Conservation (phyloP, 2,113 vertebrate genomes). For the Spheniscus mendiculus region DNA sequence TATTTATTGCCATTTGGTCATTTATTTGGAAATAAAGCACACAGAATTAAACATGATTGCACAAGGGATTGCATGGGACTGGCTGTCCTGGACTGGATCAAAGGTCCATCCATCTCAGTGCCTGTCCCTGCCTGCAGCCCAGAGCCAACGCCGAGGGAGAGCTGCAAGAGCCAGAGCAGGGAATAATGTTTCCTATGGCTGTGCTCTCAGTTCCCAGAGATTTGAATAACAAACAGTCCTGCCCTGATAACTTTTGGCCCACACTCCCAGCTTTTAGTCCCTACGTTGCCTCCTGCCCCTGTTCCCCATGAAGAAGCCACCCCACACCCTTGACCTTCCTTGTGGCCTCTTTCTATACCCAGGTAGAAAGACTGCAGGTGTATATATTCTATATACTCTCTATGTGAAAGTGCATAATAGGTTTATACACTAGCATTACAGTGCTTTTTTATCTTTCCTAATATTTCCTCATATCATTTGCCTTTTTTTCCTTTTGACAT, state of each 20-base stretch:
- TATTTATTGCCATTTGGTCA: neutral
- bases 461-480: neutral
- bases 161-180: neutral
- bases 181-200: accelerated
- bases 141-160: accelerated
- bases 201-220: neutral
- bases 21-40: neutral
- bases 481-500: neutral
- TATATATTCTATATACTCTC: no score
- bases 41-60: neutral
- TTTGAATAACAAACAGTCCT: neutral
- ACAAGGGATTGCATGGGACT: accelerated
- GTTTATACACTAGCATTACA: neutral
- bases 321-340: neutral
- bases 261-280: neutral
- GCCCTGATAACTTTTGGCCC: neutral
- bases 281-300: accelerated
- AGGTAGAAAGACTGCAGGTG: neutral
- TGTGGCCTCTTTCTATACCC: neutral
- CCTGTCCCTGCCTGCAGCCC: neutral
- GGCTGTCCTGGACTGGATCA: neutral
- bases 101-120: neutral
- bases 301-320: neutral
- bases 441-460: neutral
- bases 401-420: neutral